These are phyloP conservation scores for Microplitis demolitor DNA, from an alignment of 1,140 invertebrate genomes.

Conservation along the genomic window DNA sequence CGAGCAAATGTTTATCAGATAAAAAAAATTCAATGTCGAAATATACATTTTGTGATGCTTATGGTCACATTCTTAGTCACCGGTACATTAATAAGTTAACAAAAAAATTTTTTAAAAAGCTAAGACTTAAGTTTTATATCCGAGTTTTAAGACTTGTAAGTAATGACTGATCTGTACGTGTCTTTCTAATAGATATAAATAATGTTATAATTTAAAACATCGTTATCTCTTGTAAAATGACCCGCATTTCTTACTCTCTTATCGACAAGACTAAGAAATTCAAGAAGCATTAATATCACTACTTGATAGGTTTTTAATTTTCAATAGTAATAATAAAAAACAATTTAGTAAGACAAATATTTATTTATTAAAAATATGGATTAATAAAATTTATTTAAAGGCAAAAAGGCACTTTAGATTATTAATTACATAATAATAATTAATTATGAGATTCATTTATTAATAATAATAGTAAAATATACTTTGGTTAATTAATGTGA, in stretches of 20 bases:
- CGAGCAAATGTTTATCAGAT: constrained; percentile 25
- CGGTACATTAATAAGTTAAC: too few species aligned
- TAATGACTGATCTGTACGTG: background rate
- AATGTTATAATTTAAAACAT: background rate
- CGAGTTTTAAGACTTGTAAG: too few species aligned
- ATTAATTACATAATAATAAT: background rate
- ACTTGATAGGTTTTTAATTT: too few species aligned
- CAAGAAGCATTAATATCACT: too few species aligned
- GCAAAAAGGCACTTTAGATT: background rate
- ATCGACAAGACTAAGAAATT: constrained; percentile 11
- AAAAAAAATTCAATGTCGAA: constrained; percentile 22
- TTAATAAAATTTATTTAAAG: constrained; percentile 9
- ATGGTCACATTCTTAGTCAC: background rate
- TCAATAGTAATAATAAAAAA: background rate
- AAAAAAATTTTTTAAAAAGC: too few species aligned
- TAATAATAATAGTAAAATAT: background rate
- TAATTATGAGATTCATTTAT: background rate
- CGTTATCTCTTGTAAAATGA: constrained; percentile 30
- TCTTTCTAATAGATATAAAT: constrained; percentile 9
- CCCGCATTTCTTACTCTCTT: constrained; percentile 18
- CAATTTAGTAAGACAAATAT: background rate
- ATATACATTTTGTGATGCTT: constrained; percentile 5
- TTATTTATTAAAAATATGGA: background rate
- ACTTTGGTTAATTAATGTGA: constrained; percentile 34
- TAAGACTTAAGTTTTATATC: too few species aligned